Base-by-base conservation (phyloP, 1,140 invertebrate species). In the Diorhabda carinulata region DNA sequence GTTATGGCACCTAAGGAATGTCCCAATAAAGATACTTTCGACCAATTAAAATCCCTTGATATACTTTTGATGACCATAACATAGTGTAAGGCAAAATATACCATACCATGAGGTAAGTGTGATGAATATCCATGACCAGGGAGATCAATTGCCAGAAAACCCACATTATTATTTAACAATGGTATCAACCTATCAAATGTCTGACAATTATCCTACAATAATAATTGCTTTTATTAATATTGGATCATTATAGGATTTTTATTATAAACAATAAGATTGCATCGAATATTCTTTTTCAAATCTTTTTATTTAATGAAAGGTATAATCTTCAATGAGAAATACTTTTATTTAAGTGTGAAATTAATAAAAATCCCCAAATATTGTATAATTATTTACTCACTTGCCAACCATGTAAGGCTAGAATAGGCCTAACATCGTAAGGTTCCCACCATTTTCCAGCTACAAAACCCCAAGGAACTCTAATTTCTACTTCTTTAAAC, bases 351-450 rank as follows among this genome's bases (percentile, higher is more conserved):
- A 56, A 56, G 52, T 56, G 6, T 7, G n/a, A 6, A n/a, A 56
- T 45, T 45, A 9, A 6, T 64, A 41, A 64, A 7, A 64, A 5
- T 64, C 5, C 43, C 7, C 9, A n/a, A 8, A 64, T 43, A 64
- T n/a, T n/a, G 43, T 25, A 47, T 10, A 60, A 25, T 25, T 25
- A 25, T 25, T 25, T 25, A 68, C 69, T 83, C 72, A 85, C 84
- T 70, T 82, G 86, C 90, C 90, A 92, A 2, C 91, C 92, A 77
- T 94, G 92, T 57, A 93, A 73, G 1, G 86, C 85, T 9, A 93
- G 74, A 61, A 92, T 86, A 0, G 91, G 91, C 57, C 85, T 81
- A 5, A 84, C 81, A 69, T 87, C 80, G 59, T 83, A 83, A 3
- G 84, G 84, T 7, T 89, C 89, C 87, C 90, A 93, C 80, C 87